Percentiles rank a stretch among this genome's conserved stretches.
Evolutionary conservation across 2,888 invertebrate genomes (phyloP).

Genomic region (Cantharis nigra): DNA sequence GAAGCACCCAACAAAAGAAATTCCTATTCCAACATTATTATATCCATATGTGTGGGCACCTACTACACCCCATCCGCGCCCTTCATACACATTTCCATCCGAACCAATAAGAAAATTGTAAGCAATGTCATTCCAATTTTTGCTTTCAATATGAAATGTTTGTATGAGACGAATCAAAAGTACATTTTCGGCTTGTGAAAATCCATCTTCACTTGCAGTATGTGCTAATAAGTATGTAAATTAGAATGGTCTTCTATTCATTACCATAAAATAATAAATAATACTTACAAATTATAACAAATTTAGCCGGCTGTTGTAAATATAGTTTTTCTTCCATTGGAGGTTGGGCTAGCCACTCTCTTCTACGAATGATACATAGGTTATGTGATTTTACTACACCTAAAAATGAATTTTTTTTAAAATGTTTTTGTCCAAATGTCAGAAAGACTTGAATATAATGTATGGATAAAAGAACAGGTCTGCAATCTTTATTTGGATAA

Average conservation of each 20-base stretch:
- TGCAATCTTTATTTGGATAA: too few species aligned
- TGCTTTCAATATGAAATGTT: slow-evolving; percentile 59
- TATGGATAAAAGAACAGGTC: too few species aligned
- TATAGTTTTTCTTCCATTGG: slow-evolving; percentile 50
- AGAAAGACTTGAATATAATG: too few species aligned
- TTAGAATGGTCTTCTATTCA: neutral
- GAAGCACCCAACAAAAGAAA: slow-evolving; percentile 61
- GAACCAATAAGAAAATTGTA: slow-evolving; percentile 63
- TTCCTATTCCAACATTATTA: slow-evolving; percentile 58
- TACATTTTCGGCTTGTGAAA: slow-evolving; percentile 56
- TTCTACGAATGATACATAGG: slow-evolving; percentile 48
- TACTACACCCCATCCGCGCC: slow-evolving; percentile 60
- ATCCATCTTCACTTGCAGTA: slow-evolving; percentile 58
- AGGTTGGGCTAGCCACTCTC: slow-evolving; percentile 58
- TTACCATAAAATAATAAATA: neutral
- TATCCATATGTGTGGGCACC: slow-evolving; percentile 62
- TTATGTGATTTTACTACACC: neutral
- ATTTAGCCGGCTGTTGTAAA: slow-evolving; percentile 53
- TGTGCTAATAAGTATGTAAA: slow-evolving; percentile 50
- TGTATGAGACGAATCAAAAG: slow-evolving; percentile 57
- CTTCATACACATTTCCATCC: slow-evolving; percentile 63
- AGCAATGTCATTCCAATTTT: slow-evolving; percentile 59
- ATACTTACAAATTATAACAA: slow-evolving; percentile 58
- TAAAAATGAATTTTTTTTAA: neutral
- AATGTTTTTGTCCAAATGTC: too few species aligned